Evolutionary conservation across 1,140 invertebrate species (phyloP), one percentile per base, ranked within the genome.

Genomic region (Zaprionus lachaisei): DNA sequence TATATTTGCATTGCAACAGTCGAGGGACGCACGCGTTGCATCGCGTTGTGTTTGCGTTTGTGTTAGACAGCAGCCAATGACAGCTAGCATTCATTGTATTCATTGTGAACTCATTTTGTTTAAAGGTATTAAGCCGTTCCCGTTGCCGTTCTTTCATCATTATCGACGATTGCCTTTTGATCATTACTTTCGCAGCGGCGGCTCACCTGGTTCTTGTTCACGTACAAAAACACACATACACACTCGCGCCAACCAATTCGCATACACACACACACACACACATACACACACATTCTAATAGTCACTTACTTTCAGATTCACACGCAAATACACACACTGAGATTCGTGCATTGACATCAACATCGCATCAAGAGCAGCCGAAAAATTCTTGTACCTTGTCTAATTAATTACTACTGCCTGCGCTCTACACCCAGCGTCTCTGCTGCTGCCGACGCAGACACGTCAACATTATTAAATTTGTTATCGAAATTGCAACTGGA

Each of bases 101-200:
- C 28, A 31, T 31, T 17, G 20, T 54, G 31, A 9, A 55, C 20
- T 17, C 41, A 49, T 57, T 66, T 34, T 26, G 38, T 14, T 38
- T 26, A 22, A 56, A 38, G 41, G 22, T 22, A 31, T 47, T 47
- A 56, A 61, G 37, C 44, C 38, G 44, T 28, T 56, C 15, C 55
- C 41, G 15, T 12, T 37, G 61, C 62, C 28, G 61, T 64, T 67
- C 22, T 56, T 72, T 76, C 72, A 63, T 61, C 73, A 84, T 81
- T 84, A 84, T 84, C 81, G 73, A 37, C 66, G 54, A 67, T 49
- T 77, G 69, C 41, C 73, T 81, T 84, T 85, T 72, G 81, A 81
- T 84, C 82, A 51, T 38, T 49, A 34, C 57, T 74, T 73, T 75
- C 81, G 77, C 55, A 68, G 71, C 82, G 63, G 77, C 56, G 22